These are phyloP conservation scores for Phaenicophaeus curvirostris DNA, from an alignment of 2,797 vertebrate species.

Conservation along the genomic window DNA sequence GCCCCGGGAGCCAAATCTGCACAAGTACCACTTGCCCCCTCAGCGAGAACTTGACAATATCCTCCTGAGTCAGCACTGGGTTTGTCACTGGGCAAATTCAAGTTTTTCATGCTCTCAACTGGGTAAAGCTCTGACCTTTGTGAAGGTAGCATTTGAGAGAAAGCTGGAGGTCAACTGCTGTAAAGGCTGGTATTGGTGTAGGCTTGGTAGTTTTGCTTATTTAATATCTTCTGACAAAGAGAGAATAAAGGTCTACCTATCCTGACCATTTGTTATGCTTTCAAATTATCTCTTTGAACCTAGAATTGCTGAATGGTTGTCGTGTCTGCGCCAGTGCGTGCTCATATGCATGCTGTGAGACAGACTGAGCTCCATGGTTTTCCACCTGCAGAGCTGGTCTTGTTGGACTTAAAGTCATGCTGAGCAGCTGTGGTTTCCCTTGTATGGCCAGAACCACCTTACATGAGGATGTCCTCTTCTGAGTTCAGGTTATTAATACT, in stretches of 20 bases:
- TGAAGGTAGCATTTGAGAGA: background rate
- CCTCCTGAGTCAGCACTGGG: background rate
- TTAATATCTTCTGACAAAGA: background rate
- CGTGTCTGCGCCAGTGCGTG: background rate
- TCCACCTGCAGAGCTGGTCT: background rate
- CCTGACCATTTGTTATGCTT: background rate
- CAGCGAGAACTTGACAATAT: constrained; percentile 1
- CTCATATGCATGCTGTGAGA: rapidly evolving
- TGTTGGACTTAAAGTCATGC: background rate
- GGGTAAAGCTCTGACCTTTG: background rate
- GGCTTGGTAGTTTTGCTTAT: background rate
- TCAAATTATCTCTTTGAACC: background rate
- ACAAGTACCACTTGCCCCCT: background rate
- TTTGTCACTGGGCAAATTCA: constrained; percentile 4
- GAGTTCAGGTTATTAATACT: background rate
- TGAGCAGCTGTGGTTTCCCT: rapidly evolving
- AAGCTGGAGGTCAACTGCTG: background rate
- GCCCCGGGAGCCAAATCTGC: background rate
- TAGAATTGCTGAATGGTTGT: background rate
- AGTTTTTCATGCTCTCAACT: background rate
- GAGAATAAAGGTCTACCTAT: background rate
- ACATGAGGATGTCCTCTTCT: background rate
- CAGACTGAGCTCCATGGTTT: background rate
- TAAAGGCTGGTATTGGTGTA: background rate
- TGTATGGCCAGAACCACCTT: background rate